Percentiles rank a stretch among this genome's conserved stretches.
Evolutionary conservation across 1,140 invertebrate species (phyloP).

Genomic region (Sitobion miscanthi): DNA sequence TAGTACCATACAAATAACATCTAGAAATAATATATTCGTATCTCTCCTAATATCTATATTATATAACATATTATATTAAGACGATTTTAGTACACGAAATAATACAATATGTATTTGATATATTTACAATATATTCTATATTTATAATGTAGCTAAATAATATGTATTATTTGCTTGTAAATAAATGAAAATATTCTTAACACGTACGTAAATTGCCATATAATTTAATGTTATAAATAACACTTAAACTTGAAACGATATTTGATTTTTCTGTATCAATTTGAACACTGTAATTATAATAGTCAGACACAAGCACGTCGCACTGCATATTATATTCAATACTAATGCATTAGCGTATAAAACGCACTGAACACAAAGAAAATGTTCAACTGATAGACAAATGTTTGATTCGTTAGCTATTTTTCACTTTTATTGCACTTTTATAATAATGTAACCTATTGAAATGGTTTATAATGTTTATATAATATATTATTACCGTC

Average conservation of each 20-base stretch:
- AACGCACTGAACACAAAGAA: not conserved
- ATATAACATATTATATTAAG: too few species aligned
- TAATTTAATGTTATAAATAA: not conserved
- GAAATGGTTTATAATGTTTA: not conserved
- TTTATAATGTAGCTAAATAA: too few species aligned
- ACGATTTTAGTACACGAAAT: too few species aligned
- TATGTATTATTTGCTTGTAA: not conserved
- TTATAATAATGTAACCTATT: conserved; percentile 14
- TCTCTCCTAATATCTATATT: too few species aligned
- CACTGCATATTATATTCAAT: not conserved
- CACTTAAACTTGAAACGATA: not conserved
- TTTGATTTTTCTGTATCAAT: not conserved
- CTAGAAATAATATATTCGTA: too few species aligned
- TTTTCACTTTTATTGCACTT: not conserved
- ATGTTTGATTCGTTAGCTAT: conserved; percentile 1
- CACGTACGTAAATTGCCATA: not conserved
- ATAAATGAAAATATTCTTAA: not conserved
- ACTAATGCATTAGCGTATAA: not conserved
- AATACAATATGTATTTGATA: too few species aligned
- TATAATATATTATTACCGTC: not conserved
- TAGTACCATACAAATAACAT: not conserved
- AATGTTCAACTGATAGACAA: not conserved
- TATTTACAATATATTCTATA: too few species aligned
- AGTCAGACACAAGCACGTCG: not conserved
- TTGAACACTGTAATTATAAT: not conserved